Base-by-base conservation (phyloP, 1,140 invertebrate genomes). In the Pseudomyrmex flavicornis region DNA sequence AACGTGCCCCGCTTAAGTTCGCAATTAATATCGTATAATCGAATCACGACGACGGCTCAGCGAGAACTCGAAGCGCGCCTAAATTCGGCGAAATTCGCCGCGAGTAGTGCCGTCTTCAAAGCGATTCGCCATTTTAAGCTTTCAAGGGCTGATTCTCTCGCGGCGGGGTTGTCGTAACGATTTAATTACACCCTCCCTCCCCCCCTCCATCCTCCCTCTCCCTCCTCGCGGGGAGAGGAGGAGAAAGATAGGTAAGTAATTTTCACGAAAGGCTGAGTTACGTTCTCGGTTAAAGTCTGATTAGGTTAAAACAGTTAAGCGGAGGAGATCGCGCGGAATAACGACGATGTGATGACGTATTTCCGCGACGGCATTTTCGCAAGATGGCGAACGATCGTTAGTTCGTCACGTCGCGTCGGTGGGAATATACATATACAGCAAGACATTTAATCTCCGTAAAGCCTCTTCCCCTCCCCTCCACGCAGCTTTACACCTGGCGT, bases 11-110 rank as follows among this genome's bases (percentile, higher is more conserved):
- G 54, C 44, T 44, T 59, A 70, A 66, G 52, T 50, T 80, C 76
- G 76, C 65, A 79, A 79, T 79, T 79, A 79, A 79, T 79, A 79
- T 79, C 20, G 66, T 26, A 58, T 72, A 72, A 80, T 80, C 76
- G 54, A 59, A 80, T 80, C 66, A 77, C 63, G 17, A 69, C 63
- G 63, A 54, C 17, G 65, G 68, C 68, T 44, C 9, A 35, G 22
- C 48, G 48, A 56, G 50, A 26, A 70, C 76, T 70, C 46, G 54
- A 79, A 58, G 54, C 15, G 76, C 20, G 65, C 35, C 20, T 70
- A 79, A 79, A 80, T 80, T 80, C 66, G 54, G 44, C 54, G 66
- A 72, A 59, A 35, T 35, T 80, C 48, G 76, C 66, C 54, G 8
- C 20, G 68, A 80, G 76, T 35, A 35, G 35, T 35, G 7, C 35